A percentile compares a stretch with the other conserved stretches of the same genome.
Evolutionary conservation across 2,888 invertebrate genomes (phyloP).

Genomic region (Leptura quadrifasciata): DNA sequence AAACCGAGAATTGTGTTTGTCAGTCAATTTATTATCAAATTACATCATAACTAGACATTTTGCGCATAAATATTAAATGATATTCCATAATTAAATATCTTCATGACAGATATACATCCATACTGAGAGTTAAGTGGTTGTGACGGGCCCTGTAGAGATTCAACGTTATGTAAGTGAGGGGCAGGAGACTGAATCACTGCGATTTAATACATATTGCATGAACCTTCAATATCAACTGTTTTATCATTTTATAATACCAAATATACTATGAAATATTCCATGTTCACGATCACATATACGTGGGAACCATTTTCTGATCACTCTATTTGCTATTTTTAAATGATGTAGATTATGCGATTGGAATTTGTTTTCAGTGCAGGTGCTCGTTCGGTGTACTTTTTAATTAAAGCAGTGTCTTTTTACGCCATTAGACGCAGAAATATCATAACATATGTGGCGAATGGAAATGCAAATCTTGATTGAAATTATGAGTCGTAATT

Average conservation of each 20-base stretch:
- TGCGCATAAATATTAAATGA: conserved; percentile 18
- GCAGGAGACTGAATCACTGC: conserved; percentile 52
- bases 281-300: conserved; percentile 45
- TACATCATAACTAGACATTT: conserved; percentile 11
- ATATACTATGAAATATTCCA: conserved; percentile 45
- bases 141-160: neutral
- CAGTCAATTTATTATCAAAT: conserved; percentile 11
- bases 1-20: neutral
- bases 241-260: conserved; percentile 60
- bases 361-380: conserved; percentile 44
- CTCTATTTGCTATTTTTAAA: conserved; percentile 47
- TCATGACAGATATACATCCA: conserved; percentile 26
- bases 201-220: conserved; percentile 64
- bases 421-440: conserved; percentile 1
- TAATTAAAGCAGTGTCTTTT: neutral
- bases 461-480: conserved; percentile 33
- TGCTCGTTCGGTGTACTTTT: conserved; percentile 40
- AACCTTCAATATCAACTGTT: conserved; percentile 60
- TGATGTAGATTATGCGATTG: conserved; percentile 37
- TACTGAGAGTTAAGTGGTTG: neutral
- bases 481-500: conserved; percentile 28
- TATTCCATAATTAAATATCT: conserved; percentile 28
- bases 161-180: conserved; percentile 14
- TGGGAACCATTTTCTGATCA: conserved; percentile 47
- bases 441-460: conserved; percentile 14